phyloP scores from a whole-genome alignment of 2,113 vertebrate genomes.

The Kryptolebias marmoratus region DNA sequence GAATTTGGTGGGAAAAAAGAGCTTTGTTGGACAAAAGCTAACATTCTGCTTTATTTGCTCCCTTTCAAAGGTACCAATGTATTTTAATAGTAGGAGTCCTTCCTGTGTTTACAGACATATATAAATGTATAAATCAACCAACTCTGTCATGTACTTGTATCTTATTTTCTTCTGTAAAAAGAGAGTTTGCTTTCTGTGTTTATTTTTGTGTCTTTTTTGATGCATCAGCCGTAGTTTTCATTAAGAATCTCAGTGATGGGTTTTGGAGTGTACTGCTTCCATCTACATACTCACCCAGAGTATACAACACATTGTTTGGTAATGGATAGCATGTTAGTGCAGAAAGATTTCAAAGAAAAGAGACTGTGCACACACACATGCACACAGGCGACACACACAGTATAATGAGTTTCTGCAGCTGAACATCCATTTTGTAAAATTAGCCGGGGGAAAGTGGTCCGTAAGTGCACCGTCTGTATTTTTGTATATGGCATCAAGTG shows the following conservation, averaged over 20 bases:
- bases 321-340: slow-evolving; percentile 68
- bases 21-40: not conserved
- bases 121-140: not conserved
- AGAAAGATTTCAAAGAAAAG: slow-evolving; percentile 61
- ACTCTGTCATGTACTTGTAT: not conserved
- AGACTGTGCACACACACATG: not conserved
- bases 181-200: not conserved
- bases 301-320: slow-evolving; percentile 50
- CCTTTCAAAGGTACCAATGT: not conserved
- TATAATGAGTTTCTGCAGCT: slow-evolving; percentile 56
- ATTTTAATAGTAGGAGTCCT: not conserved
- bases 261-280: slow-evolving; percentile 50
- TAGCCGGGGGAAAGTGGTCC: slow-evolving; percentile 54
- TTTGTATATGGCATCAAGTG: slow-evolving; percentile 48
- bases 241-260: slow-evolving; percentile 28
- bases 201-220: slow-evolving; percentile 36
- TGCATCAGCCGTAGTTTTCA: slow-evolving; percentile 24
- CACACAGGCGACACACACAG: slow-evolving; percentile 19
- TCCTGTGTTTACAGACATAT: not conserved
- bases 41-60: not conserved
- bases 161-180: not conserved
- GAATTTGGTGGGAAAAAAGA: no score
- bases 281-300: slow-evolving; percentile 48
- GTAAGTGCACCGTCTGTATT: slow-evolving; percentile 61
- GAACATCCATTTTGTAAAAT: slow-evolving; percentile 42